These are phyloP conservation scores for Cyclura pinguis DNA, from an alignment of 2,797 vertebrate genomes.

Conservation along the genomic window DNA sequence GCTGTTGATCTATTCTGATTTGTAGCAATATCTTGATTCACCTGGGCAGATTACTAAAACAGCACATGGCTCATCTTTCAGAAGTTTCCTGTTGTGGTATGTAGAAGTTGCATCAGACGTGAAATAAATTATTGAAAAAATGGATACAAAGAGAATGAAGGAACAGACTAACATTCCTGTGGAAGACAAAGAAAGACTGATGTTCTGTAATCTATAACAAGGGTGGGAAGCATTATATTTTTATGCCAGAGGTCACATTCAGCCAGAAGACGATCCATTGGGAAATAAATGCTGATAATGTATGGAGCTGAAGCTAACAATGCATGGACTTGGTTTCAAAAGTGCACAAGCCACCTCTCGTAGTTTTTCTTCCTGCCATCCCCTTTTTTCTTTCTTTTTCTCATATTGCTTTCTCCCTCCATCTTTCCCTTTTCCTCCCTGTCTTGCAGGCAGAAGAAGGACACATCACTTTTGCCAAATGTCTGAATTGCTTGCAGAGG, in stretches of 20 bases:
- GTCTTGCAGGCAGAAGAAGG: no score
- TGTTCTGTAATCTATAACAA: background rate
- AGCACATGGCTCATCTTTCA: background rate
- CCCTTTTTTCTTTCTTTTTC: no score
- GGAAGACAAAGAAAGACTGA: background rate
- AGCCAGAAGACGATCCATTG: background rate
- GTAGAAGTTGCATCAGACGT: background rate
- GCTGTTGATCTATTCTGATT: slow-evolving; percentile 5
- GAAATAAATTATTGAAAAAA: background rate
- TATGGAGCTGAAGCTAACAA: background rate
- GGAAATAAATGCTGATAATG: background rate
- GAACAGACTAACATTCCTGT: background rate
- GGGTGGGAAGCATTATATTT: background rate
- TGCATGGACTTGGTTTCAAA: background rate
- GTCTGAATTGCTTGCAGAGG: no score
- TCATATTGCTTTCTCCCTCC: no score
- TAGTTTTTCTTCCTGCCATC: no score
- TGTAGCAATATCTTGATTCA: slow-evolving; percentile 21
- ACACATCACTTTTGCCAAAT: no score
- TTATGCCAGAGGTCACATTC: background rate
- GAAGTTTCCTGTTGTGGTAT: slow-evolving; percentile 7
- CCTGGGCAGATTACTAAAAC: background rate
- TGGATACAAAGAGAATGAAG: background rate
- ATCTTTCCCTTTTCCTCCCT: no score
- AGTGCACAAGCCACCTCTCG: background rate